Evolutionary conservation across 2,797 vertebrate genomes (phyloP), one percentile per base, ranked within the genome.

Genomic region (Australoheros facetus): DNA sequence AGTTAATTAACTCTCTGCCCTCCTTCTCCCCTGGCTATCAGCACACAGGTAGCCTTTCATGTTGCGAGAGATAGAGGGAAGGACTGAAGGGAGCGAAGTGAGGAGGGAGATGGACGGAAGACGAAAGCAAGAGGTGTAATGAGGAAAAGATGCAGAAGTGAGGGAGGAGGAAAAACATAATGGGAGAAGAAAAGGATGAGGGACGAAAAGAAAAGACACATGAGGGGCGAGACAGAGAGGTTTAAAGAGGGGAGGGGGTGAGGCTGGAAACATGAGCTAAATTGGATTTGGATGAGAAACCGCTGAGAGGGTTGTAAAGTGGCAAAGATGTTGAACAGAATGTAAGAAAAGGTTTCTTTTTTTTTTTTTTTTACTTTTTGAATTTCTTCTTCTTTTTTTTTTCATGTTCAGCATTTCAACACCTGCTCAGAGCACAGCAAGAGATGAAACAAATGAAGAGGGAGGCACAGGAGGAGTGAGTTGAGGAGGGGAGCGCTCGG

Each of bases 11-110:
- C 92, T 91, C 85, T 80, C 83, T 87, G 89, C 90, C 90, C 88
- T 88, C 75, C 89, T 83, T 91, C 85, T 89, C 88, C 89, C 85
- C 90, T 88, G 94, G 95, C 95, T 94, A 91, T 90, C 85, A 71
- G 88, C 90, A 83, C 93, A 91, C 89, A 91, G 90, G 91, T 92
- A 92, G 84, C 81, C 93, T 94, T 96, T 95, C 92, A 96, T 96
- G 95, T 95, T 92, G 84, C 81, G 10, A 85, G 86, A 83, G 81
- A 93, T 89, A 89, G 87, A 77, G 64, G 69, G 45, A 66, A 64
- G 81, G 23, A 83, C 26, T 66, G 58, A 39, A 74, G 70, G 26
- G 71, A 26, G 55, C 45, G 73, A 77, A 73, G 78, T 73, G 73
- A 71, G 71, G 76, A 73, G 57, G 3, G 60, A 85, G 82, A 75